Evolutionary conservation across 2,797 vertebrate genomes (phyloP).

Genomic region (Austrolebias charrua): DNA sequence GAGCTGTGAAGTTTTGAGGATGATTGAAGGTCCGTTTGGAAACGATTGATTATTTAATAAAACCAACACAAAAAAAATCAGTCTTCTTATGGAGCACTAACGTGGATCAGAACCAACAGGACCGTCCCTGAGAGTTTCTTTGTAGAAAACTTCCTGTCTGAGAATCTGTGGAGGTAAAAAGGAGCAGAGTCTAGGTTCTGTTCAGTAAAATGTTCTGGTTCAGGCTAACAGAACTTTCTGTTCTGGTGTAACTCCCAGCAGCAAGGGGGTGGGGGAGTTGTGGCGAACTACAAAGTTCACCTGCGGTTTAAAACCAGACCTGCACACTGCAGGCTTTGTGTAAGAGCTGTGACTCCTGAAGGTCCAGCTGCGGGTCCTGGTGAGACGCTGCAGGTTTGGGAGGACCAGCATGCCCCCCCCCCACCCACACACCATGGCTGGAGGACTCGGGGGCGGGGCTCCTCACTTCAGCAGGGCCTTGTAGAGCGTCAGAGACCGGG

Average conservation of each 20-base stretch:
- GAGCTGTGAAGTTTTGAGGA: no score
- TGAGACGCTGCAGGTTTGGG: neutral
- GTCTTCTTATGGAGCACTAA: neutral
- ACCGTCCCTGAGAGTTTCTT: conserved; percentile 8
- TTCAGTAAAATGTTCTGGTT: no score
- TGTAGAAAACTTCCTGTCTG: neutral
- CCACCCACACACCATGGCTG: no score
- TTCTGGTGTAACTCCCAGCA: neutral
- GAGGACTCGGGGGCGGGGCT: no score
- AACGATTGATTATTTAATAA: neutral
- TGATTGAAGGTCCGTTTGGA: neutral
- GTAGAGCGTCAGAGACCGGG: no score
- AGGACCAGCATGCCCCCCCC: no score
- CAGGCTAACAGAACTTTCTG: no score
- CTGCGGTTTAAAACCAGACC: neutral
- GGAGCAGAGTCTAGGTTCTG: neutral
- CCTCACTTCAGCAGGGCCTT: no score
- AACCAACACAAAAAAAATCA: neutral
- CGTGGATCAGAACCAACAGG: neutral
- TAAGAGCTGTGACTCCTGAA: conserved; percentile 6
- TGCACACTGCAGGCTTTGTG: neutral
- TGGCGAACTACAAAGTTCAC: no score
- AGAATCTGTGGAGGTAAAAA: neutral
- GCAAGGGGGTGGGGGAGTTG: no score
- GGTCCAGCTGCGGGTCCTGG: neutral